A percentile compares a stretch with the other conserved stretches of the same genome.
Evolutionary conservation across 2,113 vertebrate genomes (phyloP).

Genomic region (Hoplias malabaricus): DNA sequence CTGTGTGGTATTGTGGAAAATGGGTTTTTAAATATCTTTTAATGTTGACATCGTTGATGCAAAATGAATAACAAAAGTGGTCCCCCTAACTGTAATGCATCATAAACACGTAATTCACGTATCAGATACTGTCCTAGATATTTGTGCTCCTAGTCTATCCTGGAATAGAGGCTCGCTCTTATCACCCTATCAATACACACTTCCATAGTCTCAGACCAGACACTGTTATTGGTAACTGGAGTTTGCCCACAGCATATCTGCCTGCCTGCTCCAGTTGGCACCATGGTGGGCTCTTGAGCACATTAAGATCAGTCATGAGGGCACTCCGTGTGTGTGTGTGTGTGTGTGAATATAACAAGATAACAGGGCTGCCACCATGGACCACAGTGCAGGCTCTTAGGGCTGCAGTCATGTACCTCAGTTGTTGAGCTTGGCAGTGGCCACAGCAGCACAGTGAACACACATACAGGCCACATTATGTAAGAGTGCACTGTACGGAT

Average conservation of each 20-base stretch:
- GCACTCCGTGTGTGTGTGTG: not conserved
- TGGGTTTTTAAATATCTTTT: too few species aligned
- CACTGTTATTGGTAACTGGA: conserved; percentile 16
- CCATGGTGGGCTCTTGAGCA: not conserved
- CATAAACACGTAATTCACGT: too few species aligned
- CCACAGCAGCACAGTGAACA: not conserved
- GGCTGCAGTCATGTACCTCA: conserved; percentile 8
- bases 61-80: too few species aligned
- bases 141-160: not conserved
- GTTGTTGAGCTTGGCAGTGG: not conserved
- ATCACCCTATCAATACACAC: not conserved
- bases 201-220: conserved; percentile 13
- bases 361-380: not conserved
- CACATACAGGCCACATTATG: conserved; percentile 28
- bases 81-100: too few species aligned
- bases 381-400: not conserved
- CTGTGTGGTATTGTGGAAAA: too few species aligned
- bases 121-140: too few species aligned
- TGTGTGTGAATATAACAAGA: not conserved
- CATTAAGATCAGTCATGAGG: not conserved
- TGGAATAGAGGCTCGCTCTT: not conserved
- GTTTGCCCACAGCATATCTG: conserved; percentile 16
- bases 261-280: conserved; percentile 24
- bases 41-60: too few species aligned
- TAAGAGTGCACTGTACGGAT: conserved; percentile 43